Conservation (phyloP, 1,140 invertebrate species). For the Caenorhabditis tropicalis region DNA sequence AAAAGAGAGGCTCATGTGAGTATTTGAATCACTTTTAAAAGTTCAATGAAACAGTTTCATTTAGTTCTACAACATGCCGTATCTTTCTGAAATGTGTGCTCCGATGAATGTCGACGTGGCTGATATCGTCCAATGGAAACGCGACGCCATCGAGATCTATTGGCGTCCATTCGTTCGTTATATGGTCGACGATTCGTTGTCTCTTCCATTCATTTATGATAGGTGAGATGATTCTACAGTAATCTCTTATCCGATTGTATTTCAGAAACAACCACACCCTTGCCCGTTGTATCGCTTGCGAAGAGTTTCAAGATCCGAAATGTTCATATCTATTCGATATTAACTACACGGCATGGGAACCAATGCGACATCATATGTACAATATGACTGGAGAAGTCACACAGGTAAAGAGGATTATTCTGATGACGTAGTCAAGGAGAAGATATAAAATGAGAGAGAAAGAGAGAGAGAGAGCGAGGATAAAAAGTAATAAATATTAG, state of each 20-base stretch:
- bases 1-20: slow-evolving; percentile 51
- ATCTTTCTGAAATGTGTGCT: slow-evolving; percentile 38
- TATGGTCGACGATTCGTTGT: slow-evolving; percentile 57
- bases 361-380: slow-evolving; percentile 57
- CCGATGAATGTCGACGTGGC: slow-evolving; percentile 6
- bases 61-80: slow-evolving; percentile 56
- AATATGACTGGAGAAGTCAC: slow-evolving; percentile 58
- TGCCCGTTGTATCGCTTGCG: slow-evolving; percentile 60
- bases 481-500: slow-evolving; percentile 6
- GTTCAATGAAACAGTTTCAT: too few species aligned
- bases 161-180: slow-evolving; percentile 56
- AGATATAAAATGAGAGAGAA: neutral
- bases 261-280: slow-evolving; percentile 57
- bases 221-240: neutral
- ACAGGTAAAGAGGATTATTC: slow-evolving; percentile 51
- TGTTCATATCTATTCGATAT: slow-evolving; percentile 58
- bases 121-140: slow-evolving; percentile 53
- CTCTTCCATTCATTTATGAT: slow-evolving; percentile 58
- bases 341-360: slow-evolving; percentile 56
- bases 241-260: neutral
- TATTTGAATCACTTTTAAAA: neutral
- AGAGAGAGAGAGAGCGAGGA: neutral
- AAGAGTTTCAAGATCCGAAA: slow-evolving; percentile 58
- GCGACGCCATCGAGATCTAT: slow-evolving; percentile 52
- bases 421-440: neutral